These are phyloP conservation scores for Lampropteryx suffumata DNA, from an alignment of 2,888 invertebrate species.

Conservation along the genomic window DNA sequence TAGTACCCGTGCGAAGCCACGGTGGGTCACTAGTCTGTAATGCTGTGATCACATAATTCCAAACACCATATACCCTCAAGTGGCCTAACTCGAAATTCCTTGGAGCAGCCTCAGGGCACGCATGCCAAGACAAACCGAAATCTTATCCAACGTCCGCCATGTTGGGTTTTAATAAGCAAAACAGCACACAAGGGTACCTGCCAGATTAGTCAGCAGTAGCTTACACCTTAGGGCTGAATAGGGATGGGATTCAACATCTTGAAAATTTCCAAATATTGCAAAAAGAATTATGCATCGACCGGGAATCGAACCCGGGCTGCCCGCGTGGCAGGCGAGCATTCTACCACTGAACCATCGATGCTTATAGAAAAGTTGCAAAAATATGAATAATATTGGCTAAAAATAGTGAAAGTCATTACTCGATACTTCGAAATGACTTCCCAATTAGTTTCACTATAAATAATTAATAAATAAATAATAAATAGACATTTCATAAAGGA, in stretches of 20 bases:
- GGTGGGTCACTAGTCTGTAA: no score
- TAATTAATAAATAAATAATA: no score
- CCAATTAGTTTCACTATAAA: no score
- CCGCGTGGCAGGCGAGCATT: constrained; percentile 84
- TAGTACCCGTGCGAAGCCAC: no score
- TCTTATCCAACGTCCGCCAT: constrained; percentile 78
- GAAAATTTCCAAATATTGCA: not conserved
- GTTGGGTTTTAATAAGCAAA: constrained; percentile 80
- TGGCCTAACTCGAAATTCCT: constrained; percentile 73
- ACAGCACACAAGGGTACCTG: constrained; percentile 72
- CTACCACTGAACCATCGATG: constrained; percentile 82
- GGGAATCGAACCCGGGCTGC: constrained; percentile 84
- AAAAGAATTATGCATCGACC: constrained; percentile 69
- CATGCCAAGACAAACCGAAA: constrained; percentile 79
- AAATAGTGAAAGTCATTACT: no score
- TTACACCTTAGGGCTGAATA: constrained; percentile 69
- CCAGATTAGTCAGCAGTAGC: constrained; percentile 31
- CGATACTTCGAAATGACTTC: no score
- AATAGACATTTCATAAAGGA: no score
- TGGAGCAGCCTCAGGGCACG: constrained; percentile 72
- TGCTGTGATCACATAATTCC: no score
- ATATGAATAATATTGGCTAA: no score
- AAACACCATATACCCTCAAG: constrained; percentile 29
- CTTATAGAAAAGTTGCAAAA: no score
- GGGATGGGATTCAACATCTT: constrained; percentile 7